phyloP scores from a whole-genome alignment of 2,888 invertebrate genomes.

The Patella caerulea region DNA sequence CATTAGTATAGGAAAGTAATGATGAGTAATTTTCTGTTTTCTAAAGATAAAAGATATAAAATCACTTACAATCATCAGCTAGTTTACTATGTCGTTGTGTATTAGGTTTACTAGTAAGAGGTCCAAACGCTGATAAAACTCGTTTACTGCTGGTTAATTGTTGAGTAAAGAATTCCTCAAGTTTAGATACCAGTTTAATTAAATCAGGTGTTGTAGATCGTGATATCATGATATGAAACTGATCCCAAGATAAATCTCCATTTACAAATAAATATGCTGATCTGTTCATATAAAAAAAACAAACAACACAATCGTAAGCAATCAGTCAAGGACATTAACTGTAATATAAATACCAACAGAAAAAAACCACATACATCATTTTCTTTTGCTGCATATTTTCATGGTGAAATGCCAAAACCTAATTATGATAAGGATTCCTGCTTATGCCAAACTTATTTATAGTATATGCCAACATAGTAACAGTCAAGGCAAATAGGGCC shows the following conservation, averaged over 20 bases:
- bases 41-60: not conserved
- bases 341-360: too few species aligned
- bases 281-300: slow-evolving; percentile 63
- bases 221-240: slow-evolving; percentile 95
- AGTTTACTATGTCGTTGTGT: slow-evolving; percentile 32
- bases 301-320: too few species aligned
- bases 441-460: too few species aligned
- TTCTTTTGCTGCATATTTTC: too few species aligned
- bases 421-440: too few species aligned
- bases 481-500: too few species aligned
- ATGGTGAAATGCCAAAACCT: too few species aligned
- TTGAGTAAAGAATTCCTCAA: slow-evolving; percentile 97
- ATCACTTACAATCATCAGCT: slow-evolving; percentile 41
- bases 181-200: slow-evolving; percentile 94
- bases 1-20: too few species aligned
- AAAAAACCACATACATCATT: too few species aligned
- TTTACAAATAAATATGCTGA: slow-evolving; percentile 93
- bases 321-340: too few species aligned
- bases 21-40: too few species aligned
- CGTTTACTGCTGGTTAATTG: slow-evolving; percentile 96
- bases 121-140: slow-evolving; percentile 82
- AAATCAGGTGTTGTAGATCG: slow-evolving; percentile 97
- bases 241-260: slow-evolving; percentile 93
- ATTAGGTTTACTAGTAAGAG: slow-evolving; percentile 66
- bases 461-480: too few species aligned